These are phyloP conservation scores for Dione juno DNA, from an alignment of 2,888 invertebrate species.

Conservation along the genomic window DNA sequence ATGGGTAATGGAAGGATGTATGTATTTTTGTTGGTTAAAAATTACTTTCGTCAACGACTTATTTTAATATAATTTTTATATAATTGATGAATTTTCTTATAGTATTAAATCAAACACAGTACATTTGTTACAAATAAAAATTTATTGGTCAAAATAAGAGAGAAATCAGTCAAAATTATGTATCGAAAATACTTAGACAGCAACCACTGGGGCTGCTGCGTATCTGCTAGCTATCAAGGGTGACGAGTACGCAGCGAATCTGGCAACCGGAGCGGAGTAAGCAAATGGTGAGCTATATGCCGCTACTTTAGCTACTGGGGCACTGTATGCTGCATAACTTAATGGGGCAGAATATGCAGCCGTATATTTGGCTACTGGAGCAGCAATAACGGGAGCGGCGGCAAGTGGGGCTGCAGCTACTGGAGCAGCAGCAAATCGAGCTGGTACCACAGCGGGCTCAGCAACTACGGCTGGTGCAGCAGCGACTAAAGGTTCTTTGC, in stretches of 20 bases:
- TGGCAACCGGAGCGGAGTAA: conserved; percentile 48
- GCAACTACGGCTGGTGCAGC: conserved; percentile 56
- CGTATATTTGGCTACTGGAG: conserved; percentile 55
- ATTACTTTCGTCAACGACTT: too few relatives aligned
- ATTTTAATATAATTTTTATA: too few relatives aligned
- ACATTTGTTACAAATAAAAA: conserved; percentile 50
- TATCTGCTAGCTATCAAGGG: conserved; percentile 53
- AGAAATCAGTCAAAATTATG: conserved; percentile 55
- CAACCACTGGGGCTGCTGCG: conserved; percentile 62
- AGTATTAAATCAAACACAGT: not conserved
- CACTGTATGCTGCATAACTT: conserved; percentile 52
- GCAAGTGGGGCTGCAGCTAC: conserved; percentile 53
- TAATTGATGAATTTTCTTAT: too few relatives aligned
- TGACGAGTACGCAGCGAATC: conserved; percentile 46
- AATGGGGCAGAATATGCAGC: conserved; percentile 58
- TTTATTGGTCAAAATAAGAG: conserved; percentile 58
- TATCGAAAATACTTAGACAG: conserved; percentile 53
- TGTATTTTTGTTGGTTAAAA: too few relatives aligned
- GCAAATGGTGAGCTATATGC: conserved; percentile 46
- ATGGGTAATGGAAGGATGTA: too few relatives aligned
- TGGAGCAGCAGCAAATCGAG: conserved; percentile 55
- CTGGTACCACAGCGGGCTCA: conserved; percentile 58
- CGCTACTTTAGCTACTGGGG: conserved; percentile 55
- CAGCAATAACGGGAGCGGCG: conserved; percentile 48
- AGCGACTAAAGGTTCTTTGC: conserved; percentile 68